Conservation (phyloP, 2,888 invertebrate genomes). For the Notodonta ziczac region DNA sequence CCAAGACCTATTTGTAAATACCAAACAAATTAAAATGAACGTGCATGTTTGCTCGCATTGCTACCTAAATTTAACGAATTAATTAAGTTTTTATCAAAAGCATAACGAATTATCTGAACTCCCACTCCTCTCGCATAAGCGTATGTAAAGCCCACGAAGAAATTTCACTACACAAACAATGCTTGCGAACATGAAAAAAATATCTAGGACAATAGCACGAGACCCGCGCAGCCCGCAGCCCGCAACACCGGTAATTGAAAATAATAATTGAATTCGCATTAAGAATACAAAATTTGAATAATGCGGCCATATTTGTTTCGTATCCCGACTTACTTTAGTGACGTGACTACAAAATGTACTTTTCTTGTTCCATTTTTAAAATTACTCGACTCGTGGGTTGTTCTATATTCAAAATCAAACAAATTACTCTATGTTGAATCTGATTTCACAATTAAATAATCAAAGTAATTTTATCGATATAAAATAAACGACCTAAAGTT, state of each 20-base stretch:
- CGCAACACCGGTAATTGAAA: slow-evolving; percentile 73
- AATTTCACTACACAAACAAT: slow-evolving; percentile 41
- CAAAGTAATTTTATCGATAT: not conserved
- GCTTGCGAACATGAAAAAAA: slow-evolving; percentile 44
- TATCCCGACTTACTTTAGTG: slow-evolving; percentile 40
- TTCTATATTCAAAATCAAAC: not conserved
- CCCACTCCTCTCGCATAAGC: not conserved
- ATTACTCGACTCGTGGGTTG: not conserved
- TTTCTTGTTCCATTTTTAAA: not conserved
- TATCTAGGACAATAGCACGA: slow-evolving; percentile 64
- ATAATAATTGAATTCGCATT: slow-evolving; percentile 80
- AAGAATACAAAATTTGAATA: slow-evolving; percentile 77
- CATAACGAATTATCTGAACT: not conserved
- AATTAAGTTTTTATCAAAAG: no score
- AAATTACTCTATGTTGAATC: not conserved
- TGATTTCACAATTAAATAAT: not conserved
- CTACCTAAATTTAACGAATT: not conserved
- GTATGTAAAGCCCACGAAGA: slow-evolving; percentile 37
- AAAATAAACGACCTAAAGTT: slow-evolving; percentile 4
- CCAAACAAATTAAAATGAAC: not conserved
- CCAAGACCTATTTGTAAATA: not conserved
- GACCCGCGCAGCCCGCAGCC: slow-evolving; percentile 48
- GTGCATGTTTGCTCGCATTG: not conserved
- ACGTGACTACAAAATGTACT: slow-evolving; percentile 7
- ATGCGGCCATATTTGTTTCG: slow-evolving; percentile 75